Evolutionary conservation across 1,140 invertebrate genomes (phyloP), one percentile per base, ranked within the genome.

Genomic region (Bombus balteatus): DNA sequence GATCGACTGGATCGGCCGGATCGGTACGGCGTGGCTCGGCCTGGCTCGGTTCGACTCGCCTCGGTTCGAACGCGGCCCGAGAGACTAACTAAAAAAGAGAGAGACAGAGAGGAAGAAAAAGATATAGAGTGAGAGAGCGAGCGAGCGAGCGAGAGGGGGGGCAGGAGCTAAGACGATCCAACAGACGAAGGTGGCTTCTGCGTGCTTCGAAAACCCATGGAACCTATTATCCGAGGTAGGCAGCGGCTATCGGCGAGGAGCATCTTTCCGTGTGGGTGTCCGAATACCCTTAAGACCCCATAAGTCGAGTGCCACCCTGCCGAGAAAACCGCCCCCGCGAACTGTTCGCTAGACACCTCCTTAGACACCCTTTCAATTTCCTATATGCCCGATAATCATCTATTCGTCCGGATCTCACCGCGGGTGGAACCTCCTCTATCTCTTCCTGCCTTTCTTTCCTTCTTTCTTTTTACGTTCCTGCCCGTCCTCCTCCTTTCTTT

Each of bases 291-390:
- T 84, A 88, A 91, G 89, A 90, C 88, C 89, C 88, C 89, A 87
- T 90, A 91, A 91, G 88, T 89, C 87, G 83, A 88, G 87, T 84
- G 84, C 90, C 90, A 91, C 92, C 92, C 92, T 85, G 88, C 87
- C 62, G 92, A 89, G 89, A 90, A 89, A 87, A 89, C 85, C 92
- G 89, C 87, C 90, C 89, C 88, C 89, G 87, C 87, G 84, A 75
- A 83, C 81, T 74, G 82, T 73, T 82, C 76, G 75, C 83, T 93
- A 94, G 92, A 94, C 94, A 95, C 93, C 93, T 94, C 89, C 92
- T 94, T 90, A 93, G 91, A 93, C 92, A 94, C 93, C 94, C 94
- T 94, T 94, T 94, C 94, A 94, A 94, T 95, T 94, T 93, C 92
- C 93, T 92, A 94, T 94, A 93, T 92, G 85, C 87, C 90, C 89